Evolutionary conservation across 2,113 vertebrate genomes (phyloP), one percentile per base, ranked within the genome.

Genomic region (Asarcornis scutulata): DNA sequence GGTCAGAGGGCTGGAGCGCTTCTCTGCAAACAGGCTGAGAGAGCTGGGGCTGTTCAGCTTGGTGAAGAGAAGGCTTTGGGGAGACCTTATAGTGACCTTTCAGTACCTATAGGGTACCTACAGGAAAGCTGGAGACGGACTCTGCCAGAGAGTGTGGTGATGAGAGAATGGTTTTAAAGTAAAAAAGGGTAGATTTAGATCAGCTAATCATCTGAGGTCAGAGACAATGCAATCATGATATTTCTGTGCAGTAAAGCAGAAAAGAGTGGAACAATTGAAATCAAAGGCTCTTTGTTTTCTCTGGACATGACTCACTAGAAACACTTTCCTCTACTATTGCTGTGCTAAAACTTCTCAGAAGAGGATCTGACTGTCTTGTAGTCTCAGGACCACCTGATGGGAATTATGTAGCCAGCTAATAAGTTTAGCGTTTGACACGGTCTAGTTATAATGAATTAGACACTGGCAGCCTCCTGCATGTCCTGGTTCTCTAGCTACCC

Each of bases 221-320:
- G 36, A 50, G 50, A 32, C 13, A 66, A 13, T 63, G 58, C 76
- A 90, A 38, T n/a, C 7, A 6, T 25, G 58, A 58, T 7, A 46
- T 52, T 79, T 26, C 11, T 13, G 38, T 67, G 60, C 60, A 72
- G 34, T 21, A 77, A 83, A 88, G 55, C 36, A 88, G 27, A 76
- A 64, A 63, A 82, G 29, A 72, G 42, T 16, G 69, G 59, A 74
- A 52, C 1, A 3, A 55, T 4, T 74, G 46, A 74, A 75, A 31
- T 66, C 56, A 79, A 95, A 90, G 76, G 20, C 53, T 88, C 69
- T 72, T 93, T 91, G 40, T 91, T 94, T 86, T 69, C 46, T 31
- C 59, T 86, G 68, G 72, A 52, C 55, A 11, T 88, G 79, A 74
- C 52, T 94, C 72, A 80, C 66, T 79, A 85, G 53, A 80, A 87